Evolutionary conservation across 2,797 vertebrate genomes (phyloP), one percentile per base, ranked within the genome.

Genomic region (Huso huso): DNA sequence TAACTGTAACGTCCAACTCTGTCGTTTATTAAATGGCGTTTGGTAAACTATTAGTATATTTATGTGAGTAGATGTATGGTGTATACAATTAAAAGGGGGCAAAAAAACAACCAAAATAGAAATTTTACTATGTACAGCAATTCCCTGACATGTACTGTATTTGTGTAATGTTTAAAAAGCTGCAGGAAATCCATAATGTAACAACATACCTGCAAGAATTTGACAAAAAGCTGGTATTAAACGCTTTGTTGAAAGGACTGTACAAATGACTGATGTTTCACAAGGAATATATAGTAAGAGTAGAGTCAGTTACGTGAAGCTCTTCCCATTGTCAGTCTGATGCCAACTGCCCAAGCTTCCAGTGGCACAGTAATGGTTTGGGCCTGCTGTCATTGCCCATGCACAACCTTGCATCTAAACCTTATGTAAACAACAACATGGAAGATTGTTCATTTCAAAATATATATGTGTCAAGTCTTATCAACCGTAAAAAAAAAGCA

Each of bases 101-200:
- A 18, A n/a, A 63, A 7, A 61, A 68, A 13, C 15, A 52, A 51
- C 10, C 64, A 12, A 18, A 23, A 51, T 48, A 49, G 7, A 48
- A 50, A 37, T 10, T 8, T 37, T 10, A 61, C 63, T 7, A 49
- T 10, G 65, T 58, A 10, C 65, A 64, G 67, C 71, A 75, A 70
- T 57, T 66, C 69, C 64, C 65, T 64, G 74, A 69, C 69, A 68
- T 68, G 57, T 70, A 74, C 72, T 68, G 69, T 75, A 73, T 65
- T 53, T 53, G 2, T 53, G 8, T 8, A 12, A 9, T 53, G 51
- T 53, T 53, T 53, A 9, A 37, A 37, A 18, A 18, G 15, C 1
- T 18, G 15, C 15, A 18, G 15, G 15, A 18, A 18, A 18, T 18
- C 15, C 15, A 18, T 18, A 18, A 18, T 18, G 15, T 18, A 18